phyloP scores from a whole-genome alignment of 2,113 vertebrate species.

The Anhinga rufa region DNA sequence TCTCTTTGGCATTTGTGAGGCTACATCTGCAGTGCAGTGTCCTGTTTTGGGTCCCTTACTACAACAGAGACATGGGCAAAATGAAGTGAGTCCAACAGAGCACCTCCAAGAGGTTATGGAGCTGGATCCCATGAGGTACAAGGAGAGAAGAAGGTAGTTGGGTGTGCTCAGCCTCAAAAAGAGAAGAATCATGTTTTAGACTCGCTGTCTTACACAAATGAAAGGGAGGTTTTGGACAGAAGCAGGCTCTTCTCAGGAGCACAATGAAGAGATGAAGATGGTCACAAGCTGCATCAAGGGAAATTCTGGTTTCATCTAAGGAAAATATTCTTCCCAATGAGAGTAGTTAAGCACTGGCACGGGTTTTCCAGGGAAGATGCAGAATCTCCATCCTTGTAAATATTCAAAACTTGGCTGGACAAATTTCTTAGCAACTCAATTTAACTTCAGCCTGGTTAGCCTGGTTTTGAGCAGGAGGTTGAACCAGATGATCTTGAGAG shows the following conservation, averaged over 20 bases:
- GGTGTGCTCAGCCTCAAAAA: not conserved
- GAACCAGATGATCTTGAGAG: not conserved
- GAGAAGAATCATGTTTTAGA: not conserved
- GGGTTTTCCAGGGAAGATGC: not conserved
- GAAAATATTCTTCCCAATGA: not conserved
- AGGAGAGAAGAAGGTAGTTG: not conserved
- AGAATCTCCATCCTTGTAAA: not conserved
- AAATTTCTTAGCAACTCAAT: not conserved
- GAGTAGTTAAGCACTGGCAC: not conserved
- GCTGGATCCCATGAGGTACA: not conserved
- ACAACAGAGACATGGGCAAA: not conserved
- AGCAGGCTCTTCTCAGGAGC: not conserved
- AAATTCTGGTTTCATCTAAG: not conserved
- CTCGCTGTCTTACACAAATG: not conserved
- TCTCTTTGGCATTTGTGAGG: not conserved
- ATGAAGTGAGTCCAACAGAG: not conserved
- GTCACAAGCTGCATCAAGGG: not conserved
- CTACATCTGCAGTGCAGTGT: not conserved
- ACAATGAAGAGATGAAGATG: not conserved
- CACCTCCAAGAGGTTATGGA: not conserved
- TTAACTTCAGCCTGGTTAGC: not conserved
- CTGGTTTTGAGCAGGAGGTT: not conserved
- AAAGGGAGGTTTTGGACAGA: not conserved
- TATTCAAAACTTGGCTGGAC: not conserved
- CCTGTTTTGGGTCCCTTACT: not conserved